phyloP scores from a whole-genome alignment of 2,797 vertebrate species.

The Sebastes elongatus region DNA sequence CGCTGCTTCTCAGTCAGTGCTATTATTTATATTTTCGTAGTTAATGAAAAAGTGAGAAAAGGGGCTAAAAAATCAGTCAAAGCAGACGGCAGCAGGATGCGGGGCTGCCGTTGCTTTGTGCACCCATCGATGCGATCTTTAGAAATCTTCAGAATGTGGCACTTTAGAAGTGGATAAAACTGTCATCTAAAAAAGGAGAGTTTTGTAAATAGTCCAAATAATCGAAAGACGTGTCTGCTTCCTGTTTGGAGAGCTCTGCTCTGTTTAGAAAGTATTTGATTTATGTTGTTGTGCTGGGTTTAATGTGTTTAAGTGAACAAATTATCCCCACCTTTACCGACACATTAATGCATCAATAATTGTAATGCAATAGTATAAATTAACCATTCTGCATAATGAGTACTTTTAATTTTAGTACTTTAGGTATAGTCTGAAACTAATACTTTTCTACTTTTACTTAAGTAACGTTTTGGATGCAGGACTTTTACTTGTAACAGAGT shows the following conservation, averaged over 20 bases:
- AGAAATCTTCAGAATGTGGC: neutral
- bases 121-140: neutral
- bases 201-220: neutral
- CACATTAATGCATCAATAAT: too few species aligned
- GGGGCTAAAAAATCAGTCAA: slow-evolving; percentile 23
- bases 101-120: neutral
- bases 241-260: neutral
- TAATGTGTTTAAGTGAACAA: neutral
- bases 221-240: neutral
- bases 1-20: slow-evolving; percentile 18
- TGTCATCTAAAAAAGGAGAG: neutral
- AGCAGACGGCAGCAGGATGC: slow-evolving; percentile 11
- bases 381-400: too few species aligned
- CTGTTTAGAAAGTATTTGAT: neutral
- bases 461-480: too few species aligned
- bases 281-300: neutral
- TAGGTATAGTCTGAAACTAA: too few species aligned
- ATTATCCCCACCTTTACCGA: neutral
- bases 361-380: too few species aligned
- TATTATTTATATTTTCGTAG: slow-evolving; percentile 55
- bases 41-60: slow-evolving; percentile 42
- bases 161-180: neutral
- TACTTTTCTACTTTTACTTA: too few species aligned
- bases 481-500: too few species aligned
- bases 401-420: too few species aligned